phyloP scores from a whole-genome alignment of 2,113 vertebrate species.

The Saccopteryx leptura region DNA sequence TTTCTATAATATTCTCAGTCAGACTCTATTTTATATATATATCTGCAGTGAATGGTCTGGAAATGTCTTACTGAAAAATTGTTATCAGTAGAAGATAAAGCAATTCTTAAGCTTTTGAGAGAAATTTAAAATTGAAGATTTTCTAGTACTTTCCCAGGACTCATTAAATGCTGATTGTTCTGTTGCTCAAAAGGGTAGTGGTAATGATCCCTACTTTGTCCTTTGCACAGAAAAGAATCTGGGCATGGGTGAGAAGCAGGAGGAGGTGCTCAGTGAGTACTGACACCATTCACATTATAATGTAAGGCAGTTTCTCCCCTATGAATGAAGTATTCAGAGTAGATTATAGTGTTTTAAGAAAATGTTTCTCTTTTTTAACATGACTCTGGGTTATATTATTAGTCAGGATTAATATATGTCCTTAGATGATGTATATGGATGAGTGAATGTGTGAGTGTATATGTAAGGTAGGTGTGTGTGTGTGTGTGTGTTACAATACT shows the following conservation, averaged over 20 bases:
- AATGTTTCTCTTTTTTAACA: slow-evolving; percentile 16
- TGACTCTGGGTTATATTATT: not conserved
- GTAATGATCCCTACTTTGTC: not conserved
- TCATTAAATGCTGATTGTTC: not conserved
- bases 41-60: not conserved
- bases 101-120: not conserved
- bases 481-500: not conserved
- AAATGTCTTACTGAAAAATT: not conserved
- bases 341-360: not conserved
- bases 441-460: not conserved
- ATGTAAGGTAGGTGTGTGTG: not conserved
- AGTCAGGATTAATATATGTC: not conserved
- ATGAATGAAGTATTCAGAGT: not conserved
- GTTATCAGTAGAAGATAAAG: not conserved
- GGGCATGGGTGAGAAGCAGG: not conserved
- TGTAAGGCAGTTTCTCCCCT: not conserved
- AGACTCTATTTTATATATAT: not conserved
- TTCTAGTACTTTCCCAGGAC: not conserved
- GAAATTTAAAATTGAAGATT: not conserved
- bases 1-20: not conserved
- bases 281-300: not conserved
- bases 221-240: not conserved
- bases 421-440: not conserved
- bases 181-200: not conserved
- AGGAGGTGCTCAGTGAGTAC: not conserved